These are phyloP conservation scores for Vireo altiloquus DNA, from an alignment of 2,113 vertebrate species.

Conservation along the genomic window DNA sequence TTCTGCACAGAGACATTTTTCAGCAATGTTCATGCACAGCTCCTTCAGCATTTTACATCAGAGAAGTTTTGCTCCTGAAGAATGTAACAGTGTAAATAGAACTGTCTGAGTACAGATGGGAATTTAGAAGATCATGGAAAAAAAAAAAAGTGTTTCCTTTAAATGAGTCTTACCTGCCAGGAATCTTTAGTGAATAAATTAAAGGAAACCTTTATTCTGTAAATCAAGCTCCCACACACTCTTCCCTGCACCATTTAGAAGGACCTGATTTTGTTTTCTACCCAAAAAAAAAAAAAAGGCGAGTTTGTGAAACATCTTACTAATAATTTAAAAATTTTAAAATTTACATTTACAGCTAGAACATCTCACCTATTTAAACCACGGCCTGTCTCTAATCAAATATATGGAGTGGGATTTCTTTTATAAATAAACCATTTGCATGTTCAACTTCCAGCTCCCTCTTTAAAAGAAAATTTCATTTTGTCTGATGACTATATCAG, in stretches of 20 bases:
- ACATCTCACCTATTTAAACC: background rate
- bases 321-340: background rate
- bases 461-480: background rate
- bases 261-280: background rate
- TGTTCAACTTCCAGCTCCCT: background rate
- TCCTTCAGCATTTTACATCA: background rate
- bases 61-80: constrained; percentile 12
- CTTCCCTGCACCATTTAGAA: background rate
- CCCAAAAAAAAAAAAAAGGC: background rate
- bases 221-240: background rate
- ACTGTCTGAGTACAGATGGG: constrained; percentile 9
- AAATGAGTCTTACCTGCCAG: constrained; percentile 38
- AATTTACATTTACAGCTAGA: background rate
- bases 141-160: constrained; percentile 19
- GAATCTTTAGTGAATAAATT: constrained; percentile 22
- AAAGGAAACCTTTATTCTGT: constrained; percentile 7
- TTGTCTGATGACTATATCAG: background rate
- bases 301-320: background rate
- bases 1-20: background rate
- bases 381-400: background rate
- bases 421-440: background rate
- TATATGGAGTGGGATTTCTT: background rate
- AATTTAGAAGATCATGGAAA: background rate
- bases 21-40: background rate
- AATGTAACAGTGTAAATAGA: constrained; percentile 19